Conservation (phyloP, 2,113 vertebrate genomes). For the Epinephelus lanceolatus region DNA sequence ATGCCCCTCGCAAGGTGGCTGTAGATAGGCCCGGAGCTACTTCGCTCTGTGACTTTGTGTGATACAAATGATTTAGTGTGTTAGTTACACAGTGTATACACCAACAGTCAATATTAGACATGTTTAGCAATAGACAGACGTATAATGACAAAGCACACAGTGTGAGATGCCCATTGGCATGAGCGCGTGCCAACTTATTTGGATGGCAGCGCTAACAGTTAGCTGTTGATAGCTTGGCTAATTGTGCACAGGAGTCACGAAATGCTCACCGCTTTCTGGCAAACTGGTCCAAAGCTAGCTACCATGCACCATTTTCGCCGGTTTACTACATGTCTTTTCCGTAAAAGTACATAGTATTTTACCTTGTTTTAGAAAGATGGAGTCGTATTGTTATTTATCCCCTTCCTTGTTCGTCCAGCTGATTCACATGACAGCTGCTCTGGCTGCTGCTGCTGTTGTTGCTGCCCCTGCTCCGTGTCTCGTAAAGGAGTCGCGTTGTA, state of each 20-base stretch:
- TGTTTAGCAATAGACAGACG: not conserved
- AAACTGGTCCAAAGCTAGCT: not conserved
- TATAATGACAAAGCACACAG: slow-evolving; percentile 3
- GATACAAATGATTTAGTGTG: not conserved
- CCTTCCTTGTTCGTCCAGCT: slow-evolving; percentile 78
- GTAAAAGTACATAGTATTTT: not conserved
- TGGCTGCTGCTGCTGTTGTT: slow-evolving; percentile 11
- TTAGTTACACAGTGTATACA: not conserved
- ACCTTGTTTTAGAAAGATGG: slow-evolving; percentile 63
- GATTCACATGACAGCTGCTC: slow-evolving; percentile 82
- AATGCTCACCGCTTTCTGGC: slow-evolving; percentile 9
- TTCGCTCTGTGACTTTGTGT: slow-evolving; percentile 27
- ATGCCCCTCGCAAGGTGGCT: slow-evolving; percentile 77
- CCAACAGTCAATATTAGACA: not conserved
- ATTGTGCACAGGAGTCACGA: slow-evolving; percentile 61
- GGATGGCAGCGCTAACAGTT: slow-evolving; percentile 46
- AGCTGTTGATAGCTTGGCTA: slow-evolving; percentile 69
- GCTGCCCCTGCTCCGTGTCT: slow-evolving; percentile 38
- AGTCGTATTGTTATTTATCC: slow-evolving; percentile 68
- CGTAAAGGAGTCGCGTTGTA: slow-evolving; percentile 12
- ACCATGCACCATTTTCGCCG: not conserved
- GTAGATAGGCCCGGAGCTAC: slow-evolving; percentile 64
- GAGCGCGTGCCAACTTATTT: slow-evolving; percentile 54
- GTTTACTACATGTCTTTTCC: too few relatives aligned
- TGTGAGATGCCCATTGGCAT: not conserved